These are phyloP conservation scores for Diadema setosum DNA, from an alignment of 35 echinoderm and acorn worm genomes.

Conservation along the genomic window DNA sequence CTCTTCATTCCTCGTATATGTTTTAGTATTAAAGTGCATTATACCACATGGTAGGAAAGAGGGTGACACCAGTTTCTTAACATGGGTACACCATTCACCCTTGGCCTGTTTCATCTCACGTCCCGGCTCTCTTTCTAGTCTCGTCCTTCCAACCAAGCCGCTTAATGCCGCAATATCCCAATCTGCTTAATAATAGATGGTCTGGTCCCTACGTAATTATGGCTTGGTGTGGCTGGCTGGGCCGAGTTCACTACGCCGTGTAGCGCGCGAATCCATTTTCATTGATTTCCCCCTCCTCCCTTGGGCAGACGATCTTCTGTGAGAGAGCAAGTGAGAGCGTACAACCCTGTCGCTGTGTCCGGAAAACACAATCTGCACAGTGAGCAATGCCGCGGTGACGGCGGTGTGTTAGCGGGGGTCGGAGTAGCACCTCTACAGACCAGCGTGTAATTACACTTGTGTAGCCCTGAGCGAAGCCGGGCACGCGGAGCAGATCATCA, in stretches of 20 bases:
- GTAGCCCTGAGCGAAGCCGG: background rate
- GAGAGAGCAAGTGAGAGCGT: background rate
- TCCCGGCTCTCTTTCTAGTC: no score
- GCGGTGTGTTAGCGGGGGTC: no score
- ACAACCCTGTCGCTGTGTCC: no score
- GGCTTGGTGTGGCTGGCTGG: background rate
- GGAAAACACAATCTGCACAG: no score
- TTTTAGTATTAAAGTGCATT: no score
- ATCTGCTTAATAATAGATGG: conserved; percentile 3
- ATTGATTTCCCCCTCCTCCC: background rate
- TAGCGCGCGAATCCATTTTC: background rate
- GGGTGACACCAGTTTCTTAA: no score
- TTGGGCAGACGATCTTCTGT: background rate
- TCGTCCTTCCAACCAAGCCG: no score
- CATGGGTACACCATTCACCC: background rate
- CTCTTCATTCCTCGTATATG: no score
- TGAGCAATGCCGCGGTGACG: no score
- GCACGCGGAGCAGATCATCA: background rate
- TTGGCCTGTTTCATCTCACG: background rate
- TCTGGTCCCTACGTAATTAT: conserved; percentile 7
- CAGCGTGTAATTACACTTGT: conserved; percentile 6
- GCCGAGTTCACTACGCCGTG: background rate
- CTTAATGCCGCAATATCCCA: background rate
- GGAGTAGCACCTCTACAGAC: background rate
- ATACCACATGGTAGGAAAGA: no score